These are phyloP conservation scores for Cordylochernes scorpioides DNA, from an alignment of 2,888 invertebrate genomes.

Conservation along the genomic window DNA sequence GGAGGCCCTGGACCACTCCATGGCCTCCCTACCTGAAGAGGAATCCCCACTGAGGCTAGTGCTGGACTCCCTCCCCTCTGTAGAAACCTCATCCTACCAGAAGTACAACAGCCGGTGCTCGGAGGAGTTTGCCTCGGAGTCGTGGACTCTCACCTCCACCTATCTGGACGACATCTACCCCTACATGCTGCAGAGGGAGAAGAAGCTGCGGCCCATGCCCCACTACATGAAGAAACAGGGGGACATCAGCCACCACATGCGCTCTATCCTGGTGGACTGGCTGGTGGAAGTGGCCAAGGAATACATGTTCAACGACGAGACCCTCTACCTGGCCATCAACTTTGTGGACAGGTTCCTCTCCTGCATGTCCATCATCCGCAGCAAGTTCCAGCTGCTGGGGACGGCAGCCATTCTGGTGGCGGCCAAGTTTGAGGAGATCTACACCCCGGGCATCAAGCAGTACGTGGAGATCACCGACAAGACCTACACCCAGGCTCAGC, in stretches of 20 bases:
- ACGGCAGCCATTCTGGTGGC: constrained; percentile 91
- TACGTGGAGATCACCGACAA: constrained; percentile 96
- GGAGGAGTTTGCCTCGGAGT: no score
- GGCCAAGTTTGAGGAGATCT: constrained; percentile 92
- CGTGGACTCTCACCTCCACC: no score
- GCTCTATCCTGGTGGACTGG: constrained; percentile 86
- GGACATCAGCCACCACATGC: constrained; percentile 72
- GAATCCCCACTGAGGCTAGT: no score
- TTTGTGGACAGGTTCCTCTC: constrained; percentile 79
- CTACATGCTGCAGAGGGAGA: no score
- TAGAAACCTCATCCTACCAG: no score
- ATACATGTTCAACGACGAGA: constrained; percentile 69
- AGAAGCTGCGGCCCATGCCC: constrained; percentile 36
- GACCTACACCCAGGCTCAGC: constrained; percentile 56
- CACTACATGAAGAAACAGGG: constrained; percentile 80
- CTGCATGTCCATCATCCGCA: constrained; percentile 71
- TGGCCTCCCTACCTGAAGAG: no score
- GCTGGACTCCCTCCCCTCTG: no score
- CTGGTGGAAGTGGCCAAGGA: constrained; percentile 86
- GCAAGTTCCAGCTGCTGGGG: constrained; percentile 79
- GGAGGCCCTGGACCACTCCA: no score
- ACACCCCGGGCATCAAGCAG: constrained; percentile 78
- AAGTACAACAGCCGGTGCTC: no score
- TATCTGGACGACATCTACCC: no score
- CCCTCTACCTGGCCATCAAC: constrained; percentile 67